Base-by-base conservation (phyloP, 2,797 vertebrate species). In the Sciurus vulgaris region DNA sequence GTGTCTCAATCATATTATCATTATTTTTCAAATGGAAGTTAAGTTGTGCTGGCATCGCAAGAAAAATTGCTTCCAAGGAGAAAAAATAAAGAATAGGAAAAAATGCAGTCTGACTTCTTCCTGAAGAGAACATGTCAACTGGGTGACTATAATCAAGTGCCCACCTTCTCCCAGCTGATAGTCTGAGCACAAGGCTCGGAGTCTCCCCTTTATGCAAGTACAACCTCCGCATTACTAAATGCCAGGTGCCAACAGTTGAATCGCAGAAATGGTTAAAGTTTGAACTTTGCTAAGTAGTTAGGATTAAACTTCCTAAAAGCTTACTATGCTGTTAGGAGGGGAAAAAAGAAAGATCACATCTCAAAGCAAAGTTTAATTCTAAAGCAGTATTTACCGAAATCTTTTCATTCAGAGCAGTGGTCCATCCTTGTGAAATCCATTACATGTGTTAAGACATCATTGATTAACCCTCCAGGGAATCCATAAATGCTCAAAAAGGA, bases 11-110 rank as follows among this genome's bases (percentile, higher is more conserved):
- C 82, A 77, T 69, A 72, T 47, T 41, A 89, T 72, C 54, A 77
- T 93, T 63, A 82, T 88, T 79, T 79, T 95, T 83, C 49, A 92
- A 81, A 81, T 26, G 69, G 28, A 94, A 92, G 59, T 85, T 83
- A 86, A 93, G 13, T 18, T n/a, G 28, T 73, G 6, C 33, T 89
- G 49, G 26, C 49, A 84, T 73, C 88, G 65, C 28, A 54, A 83
- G 47, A 56, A 85, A 94, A 86, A 72, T n/a, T 38, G 5, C 41
- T 26, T 61, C 49, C 41, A 35, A 28, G n/a, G 35, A 41, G 69
- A 81, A 90, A 86, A 94, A 61, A 87, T 35, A 63, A 83, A 83
- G 8, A 90, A 41, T 5, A 35, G 11, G 17, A 61, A 92, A 92
- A 92, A 54, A 15, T 35, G 0, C 3, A 14, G 12, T 14, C 81